Percentiles rank a stretch among this genome's conserved stretches.
Evolutionary conservation across 2,113 vertebrate genomes (phyloP).

Genomic region (Mystacornis crossleyi): DNA sequence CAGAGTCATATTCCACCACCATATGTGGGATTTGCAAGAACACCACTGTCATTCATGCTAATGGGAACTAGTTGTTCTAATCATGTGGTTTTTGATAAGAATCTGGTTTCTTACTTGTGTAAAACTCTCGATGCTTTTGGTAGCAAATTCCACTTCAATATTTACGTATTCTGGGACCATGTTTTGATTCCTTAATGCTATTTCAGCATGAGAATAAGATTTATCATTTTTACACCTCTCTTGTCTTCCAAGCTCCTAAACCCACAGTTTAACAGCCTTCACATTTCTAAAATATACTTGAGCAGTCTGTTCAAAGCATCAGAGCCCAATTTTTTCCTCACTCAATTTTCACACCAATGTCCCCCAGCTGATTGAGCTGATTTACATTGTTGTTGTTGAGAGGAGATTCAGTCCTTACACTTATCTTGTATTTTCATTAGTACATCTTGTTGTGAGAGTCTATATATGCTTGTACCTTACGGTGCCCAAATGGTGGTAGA

Average conservation of each 20-base stretch:
- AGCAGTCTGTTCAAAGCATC: background rate
- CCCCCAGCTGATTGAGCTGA: background rate
- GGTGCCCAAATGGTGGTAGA: background rate
- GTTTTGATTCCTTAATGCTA: background rate
- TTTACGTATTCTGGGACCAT: background rate
- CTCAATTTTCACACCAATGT: background rate
- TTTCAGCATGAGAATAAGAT: background rate
- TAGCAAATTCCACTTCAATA: background rate
- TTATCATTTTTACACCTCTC: background rate
- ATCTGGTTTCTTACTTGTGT: background rate
- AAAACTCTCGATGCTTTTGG: background rate
- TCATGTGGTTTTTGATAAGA: background rate
- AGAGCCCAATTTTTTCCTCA: background rate
- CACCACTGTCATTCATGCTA: background rate
- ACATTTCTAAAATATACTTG: background rate
- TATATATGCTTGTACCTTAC: background rate
- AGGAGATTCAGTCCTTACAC: background rate
- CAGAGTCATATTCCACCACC: constrained; percentile 21
- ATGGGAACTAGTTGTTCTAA: background rate
- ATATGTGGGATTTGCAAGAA: constrained; percentile 42
- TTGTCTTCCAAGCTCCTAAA: background rate
- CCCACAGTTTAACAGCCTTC: background rate
- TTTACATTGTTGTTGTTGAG: background rate
- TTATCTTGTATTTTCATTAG: constrained; percentile 1
- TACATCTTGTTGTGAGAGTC: background rate